A percentile compares a stretch with the other conserved stretches of the same genome.
Evolutionary conservation across 2,113 vertebrate species (phyloP).

Genomic region (Entelurus aequoreus): DNA sequence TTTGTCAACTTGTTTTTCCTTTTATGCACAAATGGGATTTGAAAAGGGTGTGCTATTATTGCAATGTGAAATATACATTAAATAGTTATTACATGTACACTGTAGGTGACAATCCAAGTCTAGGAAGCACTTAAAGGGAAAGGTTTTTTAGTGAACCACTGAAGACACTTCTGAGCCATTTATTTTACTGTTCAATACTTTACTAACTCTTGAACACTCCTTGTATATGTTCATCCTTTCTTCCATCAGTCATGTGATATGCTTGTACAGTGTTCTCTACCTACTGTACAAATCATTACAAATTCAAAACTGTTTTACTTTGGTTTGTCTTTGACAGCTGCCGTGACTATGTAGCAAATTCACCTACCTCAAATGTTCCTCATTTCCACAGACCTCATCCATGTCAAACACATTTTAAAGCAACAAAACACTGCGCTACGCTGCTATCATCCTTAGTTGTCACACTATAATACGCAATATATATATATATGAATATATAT

Average conservation of each 20-base stretch:
- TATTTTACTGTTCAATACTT: constrained; percentile 9
- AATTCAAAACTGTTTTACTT: neutral
- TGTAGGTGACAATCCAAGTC: no score
- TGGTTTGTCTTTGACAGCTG: neutral
- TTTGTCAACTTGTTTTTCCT: constrained; percentile 28
- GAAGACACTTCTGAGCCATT: constrained; percentile 26
- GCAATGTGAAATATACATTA: neutral
- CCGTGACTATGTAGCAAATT: neutral
- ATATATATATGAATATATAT: no score
- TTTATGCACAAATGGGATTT: neutral
- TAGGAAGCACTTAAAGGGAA: no score
- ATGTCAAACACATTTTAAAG: neutral
- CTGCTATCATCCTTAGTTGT: no score
- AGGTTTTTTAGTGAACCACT: constrained; percentile 1
- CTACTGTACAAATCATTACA: neutral
- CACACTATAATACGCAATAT: no score
- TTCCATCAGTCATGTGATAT: neutral
- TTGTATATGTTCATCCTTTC: neutral
- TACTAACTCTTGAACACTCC: constrained; percentile 19
- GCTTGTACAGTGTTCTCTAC: constrained; percentile 3
- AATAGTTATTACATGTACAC: neutral
- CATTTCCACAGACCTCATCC: constrained; percentile 1
- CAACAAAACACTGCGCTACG: constrained; percentile 1
- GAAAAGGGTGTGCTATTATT: neutral
- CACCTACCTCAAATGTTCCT: constrained; percentile 8